A percentile compares a stretch with the other conserved stretches of the same genome.
phyloP scores from a whole-genome alignment of 1,140 invertebrate genomes.

The Hirudo medicinalis region DNA sequence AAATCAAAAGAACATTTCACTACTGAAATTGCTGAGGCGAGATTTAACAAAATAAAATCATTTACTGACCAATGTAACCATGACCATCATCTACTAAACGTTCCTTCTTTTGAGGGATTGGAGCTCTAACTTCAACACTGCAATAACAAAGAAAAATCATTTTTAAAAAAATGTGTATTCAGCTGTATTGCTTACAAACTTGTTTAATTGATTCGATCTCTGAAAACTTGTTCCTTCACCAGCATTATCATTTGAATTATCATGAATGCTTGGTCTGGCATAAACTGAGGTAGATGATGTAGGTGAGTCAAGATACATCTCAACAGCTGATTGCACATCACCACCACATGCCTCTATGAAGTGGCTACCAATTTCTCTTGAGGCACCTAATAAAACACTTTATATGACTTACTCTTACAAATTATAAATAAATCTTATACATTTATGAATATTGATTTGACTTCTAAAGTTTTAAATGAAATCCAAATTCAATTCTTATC shows the following conservation, averaged over 20 bases:
- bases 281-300: constrained; percentile 22
- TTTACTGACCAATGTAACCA: neutral
- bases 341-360: constrained; percentile 45
- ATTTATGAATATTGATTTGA: no score
- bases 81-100: constrained; percentile 45
- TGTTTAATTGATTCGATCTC: neutral
- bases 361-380: constrained; percentile 25
- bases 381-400: neutral
- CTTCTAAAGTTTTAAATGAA: no score
- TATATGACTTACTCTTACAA: no score
- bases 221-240: neutral
- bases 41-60: neutral
- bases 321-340: constrained; percentile 47
- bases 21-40: no score
- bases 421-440: no score
- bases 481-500: no score
- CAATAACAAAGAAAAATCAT: constrained; percentile 29
- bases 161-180: constrained; percentile 37
- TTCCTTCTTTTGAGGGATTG: constrained; percentile 53
- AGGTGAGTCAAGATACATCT: constrained; percentile 46
- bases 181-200: constrained; percentile 12
- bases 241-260: constrained; percentile 12
- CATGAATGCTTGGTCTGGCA: constrained; percentile 5
- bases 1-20: no score
- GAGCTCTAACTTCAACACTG: constrained; percentile 47